Percentiles rank a stretch among this genome's conserved stretches.
These are phyloP conservation scores for Cryptotermes secundus DNA, from an alignment of 1,140 invertebrate genomes.

Conservation along the genomic window DNA sequence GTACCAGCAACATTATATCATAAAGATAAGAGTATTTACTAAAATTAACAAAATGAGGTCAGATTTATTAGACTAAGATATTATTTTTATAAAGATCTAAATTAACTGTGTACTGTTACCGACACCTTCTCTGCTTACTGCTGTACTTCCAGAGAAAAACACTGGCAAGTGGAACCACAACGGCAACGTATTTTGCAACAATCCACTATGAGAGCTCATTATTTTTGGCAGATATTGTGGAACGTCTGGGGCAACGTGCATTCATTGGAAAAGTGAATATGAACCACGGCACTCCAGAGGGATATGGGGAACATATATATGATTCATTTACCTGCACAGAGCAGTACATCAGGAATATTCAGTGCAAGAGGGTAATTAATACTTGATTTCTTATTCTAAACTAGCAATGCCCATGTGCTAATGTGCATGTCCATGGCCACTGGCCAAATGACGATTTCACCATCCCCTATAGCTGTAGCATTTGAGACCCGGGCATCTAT, in stretches of 20 bases:
- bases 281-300: slow-evolving; percentile 62
- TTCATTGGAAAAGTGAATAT: slow-evolving; percentile 90
- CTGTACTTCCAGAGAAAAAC: slow-evolving; percentile 63
- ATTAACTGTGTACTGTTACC: not conserved
- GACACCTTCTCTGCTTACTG: too few species aligned
- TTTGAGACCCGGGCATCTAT: too few species aligned
- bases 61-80: too few species aligned
- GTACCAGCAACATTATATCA: too few species aligned
- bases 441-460: too few species aligned
- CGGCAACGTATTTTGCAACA: slow-evolving; percentile 86
- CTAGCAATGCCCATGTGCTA: too few species aligned
- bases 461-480: too few species aligned
- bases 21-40: too few species aligned
- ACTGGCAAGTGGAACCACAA: slow-evolving; percentile 77
- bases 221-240: slow-evolving; percentile 65
- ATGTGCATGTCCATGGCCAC: too few species aligned
- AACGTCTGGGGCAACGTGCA: slow-evolving; percentile 73
- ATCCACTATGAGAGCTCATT: slow-evolving; percentile 71
- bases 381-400: not conserved
- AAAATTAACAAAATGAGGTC: too few species aligned
- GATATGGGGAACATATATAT: slow-evolving; percentile 59
- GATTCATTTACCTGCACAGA: slow-evolving; percentile 60
- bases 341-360: slow-evolving; percentile 63
- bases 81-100: too few species aligned
- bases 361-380: slow-evolving; percentile 53